Conservation (phyloP, 2,888 invertebrate species). For the Sarcophaga carnaria region DNA sequence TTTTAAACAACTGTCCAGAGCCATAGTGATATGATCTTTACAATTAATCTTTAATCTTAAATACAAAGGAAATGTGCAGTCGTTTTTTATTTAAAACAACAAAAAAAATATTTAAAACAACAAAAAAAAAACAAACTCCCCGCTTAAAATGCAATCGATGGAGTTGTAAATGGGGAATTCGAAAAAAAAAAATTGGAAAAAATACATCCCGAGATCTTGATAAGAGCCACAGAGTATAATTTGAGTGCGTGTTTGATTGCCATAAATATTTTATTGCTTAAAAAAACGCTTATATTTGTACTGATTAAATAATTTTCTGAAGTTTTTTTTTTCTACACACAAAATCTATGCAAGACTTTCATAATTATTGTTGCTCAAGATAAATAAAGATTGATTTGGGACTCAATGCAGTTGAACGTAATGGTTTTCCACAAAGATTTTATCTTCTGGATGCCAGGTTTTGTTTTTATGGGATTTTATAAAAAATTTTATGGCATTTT, state of each 20-base stretch:
- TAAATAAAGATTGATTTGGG: background rate
- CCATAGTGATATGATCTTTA: conserved; percentile 1
- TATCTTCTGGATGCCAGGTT: too few species aligned
- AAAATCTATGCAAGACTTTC: background rate
- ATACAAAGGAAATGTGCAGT: conserved; percentile 37
- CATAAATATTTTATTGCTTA: background rate
- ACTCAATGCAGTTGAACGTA: too few species aligned
- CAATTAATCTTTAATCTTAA: conserved; percentile 31
- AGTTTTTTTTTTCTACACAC: background rate
- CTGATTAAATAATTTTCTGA: background rate
- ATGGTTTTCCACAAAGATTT: too few species aligned
- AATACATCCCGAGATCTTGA: too few species aligned
- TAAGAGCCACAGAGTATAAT: too few species aligned
- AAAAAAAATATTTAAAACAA: conserved; percentile 2
- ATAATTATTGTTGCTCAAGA: background rate
- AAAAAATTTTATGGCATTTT: too few species aligned
- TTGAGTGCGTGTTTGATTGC: background rate
- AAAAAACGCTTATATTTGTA: background rate
- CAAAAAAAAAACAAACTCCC: background rate
- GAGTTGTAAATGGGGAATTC: background rate
- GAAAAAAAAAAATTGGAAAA: background rate
- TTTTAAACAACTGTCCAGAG: background rate
- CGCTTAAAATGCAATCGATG: background rate
- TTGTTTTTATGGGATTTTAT: too few species aligned
- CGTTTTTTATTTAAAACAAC: conserved; percentile 25